Base-by-base conservation (phyloP, 2,888 invertebrate species). In the Hesperia comma region DNA sequence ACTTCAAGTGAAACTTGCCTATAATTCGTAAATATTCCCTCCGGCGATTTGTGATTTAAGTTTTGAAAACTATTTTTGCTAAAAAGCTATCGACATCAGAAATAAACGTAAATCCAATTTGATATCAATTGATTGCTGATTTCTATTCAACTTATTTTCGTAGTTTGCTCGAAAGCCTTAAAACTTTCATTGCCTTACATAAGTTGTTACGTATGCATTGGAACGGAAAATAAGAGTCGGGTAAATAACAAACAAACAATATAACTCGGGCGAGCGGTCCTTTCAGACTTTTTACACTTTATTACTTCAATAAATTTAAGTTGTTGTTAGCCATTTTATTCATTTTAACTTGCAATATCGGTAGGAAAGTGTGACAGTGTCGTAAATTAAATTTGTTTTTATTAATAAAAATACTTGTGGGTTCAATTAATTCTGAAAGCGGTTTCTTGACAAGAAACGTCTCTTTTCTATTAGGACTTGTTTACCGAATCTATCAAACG, bases 131-230 rank as follows among this genome's bases (percentile, higher is more conserved):
- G 26, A 26, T 26, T 5, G 2, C 5, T 26, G 26, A 26, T 26
- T 26, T 46, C 17, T 56, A 21, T 55, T 33, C 14, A 63, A 33
- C 33, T 32, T 12, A 15, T 46, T 46, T 46, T 46, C 46, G 15
- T 46, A 46, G 17, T 46, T 49, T 4, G 19, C 10, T 19, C 8
- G 49, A 2, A 3, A 49, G n/a, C 55, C 63, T 56, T 46, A 63
- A 63, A 53, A 61, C 55, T 63, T 63, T 63, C 55, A 37, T 56
- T 56, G 55, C 14, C 55, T 56, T 63, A 56, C 55, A 46, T 63
- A 63, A 56, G 43, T 55, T 37, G 63, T 63, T 62, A 46, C 33
- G 41, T 56, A 32, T 46, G 40, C 46, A 54, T 43, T 53, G 53
- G 53, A 53, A 26, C 32, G 53, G 26, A 53, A 53, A 53, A 53